Base-by-base conservation (phyloP, 2,797 vertebrate genomes). In the Echiichthys vipera region DNA sequence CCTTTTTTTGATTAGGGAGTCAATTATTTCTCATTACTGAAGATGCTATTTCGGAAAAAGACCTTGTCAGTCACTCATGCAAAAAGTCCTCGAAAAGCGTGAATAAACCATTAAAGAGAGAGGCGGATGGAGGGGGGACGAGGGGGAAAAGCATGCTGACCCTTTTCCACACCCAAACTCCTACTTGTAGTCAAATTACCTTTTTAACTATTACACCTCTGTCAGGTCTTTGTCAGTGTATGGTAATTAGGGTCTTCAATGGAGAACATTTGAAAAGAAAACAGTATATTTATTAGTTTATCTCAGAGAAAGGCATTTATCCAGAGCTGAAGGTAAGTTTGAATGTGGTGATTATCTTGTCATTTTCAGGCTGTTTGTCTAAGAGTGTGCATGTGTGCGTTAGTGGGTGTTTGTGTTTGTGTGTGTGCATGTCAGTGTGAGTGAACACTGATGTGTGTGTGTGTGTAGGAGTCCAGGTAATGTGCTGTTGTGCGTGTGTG, bases 291-390 rank as follows among this genome's bases (percentile, higher is more conserved):
- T 95, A 95, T 94, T 94, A 90, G 92, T 94, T 95, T 94, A 90
- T 92, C 91, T 91, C 80, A 77, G 84, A 87, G 79, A 89, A 88
- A 93, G 90, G 88, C 91, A 91, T 93, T 91, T 93, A 89, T 73
- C 78, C 84, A 62, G 85, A 87, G 89, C 93, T 92, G 91, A 94
- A 95, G 93, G 94, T 95, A 94, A 94, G 91, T 92, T 92, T 93
- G 90, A 95, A 95, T 94, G 94, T 88, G 78, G 91, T 94, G 90
- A 95, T 95, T 95, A 95, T 95, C 92, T 94, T 95, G 94, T 95
- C 94, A 95, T 93, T 94, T 93, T 87, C 74, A 76, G 80, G 74
- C 70, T 78, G 74, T 85, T 85, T 88, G 69, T 79, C 65, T 80
- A 59, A 66, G 70, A 72, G 80, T 64, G 73, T 71, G 83, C 29